Evolutionary conservation across 1,140 invertebrate species (phyloP).

Genomic region (Drosophila pruinosa): DNA sequence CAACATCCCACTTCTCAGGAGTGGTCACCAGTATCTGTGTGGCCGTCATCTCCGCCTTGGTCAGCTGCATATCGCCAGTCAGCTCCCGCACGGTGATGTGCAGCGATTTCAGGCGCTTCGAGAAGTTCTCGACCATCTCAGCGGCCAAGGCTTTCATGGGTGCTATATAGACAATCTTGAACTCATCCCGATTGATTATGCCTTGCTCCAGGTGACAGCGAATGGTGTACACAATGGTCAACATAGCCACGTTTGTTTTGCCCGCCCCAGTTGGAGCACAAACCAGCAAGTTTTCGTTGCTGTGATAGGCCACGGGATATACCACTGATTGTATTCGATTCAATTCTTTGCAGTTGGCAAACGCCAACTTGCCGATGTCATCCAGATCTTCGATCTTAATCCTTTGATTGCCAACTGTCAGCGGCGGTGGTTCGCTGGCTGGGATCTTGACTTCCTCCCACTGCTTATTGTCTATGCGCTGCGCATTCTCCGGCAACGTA

Average conservation of each 20-base stretch:
- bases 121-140: slow-evolving; percentile 98
- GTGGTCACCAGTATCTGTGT: slow-evolving; percentile 99
- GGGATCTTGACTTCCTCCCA: slow-evolving; percentile 96
- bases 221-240: slow-evolving; percentile 95
- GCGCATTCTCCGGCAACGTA: slow-evolving; percentile 90
- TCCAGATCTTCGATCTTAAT: slow-evolving; percentile 90
- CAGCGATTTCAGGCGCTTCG: slow-evolving; percentile 88
- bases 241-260: slow-evolving; percentile 99
- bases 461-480: slow-evolving; percentile 87
- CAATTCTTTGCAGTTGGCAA: slow-evolving; percentile 92
- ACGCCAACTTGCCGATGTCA: slow-evolving; percentile 93
- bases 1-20: slow-evolving; percentile 99
- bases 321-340: slow-evolving; percentile 99
- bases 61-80: slow-evolving; percentile 99
- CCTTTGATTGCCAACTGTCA: slow-evolving; percentile 87
- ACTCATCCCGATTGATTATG: slow-evolving; percentile 94
- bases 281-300: slow-evolving; percentile 98
- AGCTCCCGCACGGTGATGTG: slow-evolving; percentile 92
- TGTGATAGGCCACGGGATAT: slow-evolving; percentile 96
- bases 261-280: slow-evolving; percentile 98
- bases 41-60: slow-evolving; percentile 95
- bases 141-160: slow-evolving; percentile 99
- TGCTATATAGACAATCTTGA: slow-evolving; percentile 99
- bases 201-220: slow-evolving; percentile 91
- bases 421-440: slow-evolving; percentile 86